These are phyloP conservation scores for Acanthurus lineatus DNA, from an alignment of 2,797 vertebrate genomes.

Conservation along the genomic window DNA sequence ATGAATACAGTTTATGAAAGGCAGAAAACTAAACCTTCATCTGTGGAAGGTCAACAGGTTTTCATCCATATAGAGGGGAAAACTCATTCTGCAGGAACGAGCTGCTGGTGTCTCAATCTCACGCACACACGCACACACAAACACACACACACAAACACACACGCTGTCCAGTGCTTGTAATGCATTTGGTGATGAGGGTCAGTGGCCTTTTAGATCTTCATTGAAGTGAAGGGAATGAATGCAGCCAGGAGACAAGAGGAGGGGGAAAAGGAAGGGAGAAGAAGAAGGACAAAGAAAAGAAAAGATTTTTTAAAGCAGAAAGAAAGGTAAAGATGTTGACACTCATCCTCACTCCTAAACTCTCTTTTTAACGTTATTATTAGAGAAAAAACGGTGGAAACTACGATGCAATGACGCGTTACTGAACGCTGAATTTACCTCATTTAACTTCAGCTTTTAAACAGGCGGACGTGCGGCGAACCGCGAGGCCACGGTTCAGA, in stretches of 20 bases:
- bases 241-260: background rate
- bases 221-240: slow-evolving; percentile 32
- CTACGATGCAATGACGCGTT: too few relatives aligned
- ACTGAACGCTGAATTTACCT: too few relatives aligned
- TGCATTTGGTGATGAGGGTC: slow-evolving; percentile 54
- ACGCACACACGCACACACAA: background rate
- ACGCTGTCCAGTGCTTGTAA: slow-evolving; percentile 11
- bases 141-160: slow-evolving; percentile 3
- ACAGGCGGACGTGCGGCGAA: background rate
- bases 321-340: background rate
- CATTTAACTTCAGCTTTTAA: background rate
- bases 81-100: background rate
- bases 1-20: background rate
- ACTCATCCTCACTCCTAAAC: background rate
- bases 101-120: background rate
- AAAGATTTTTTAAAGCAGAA: background rate
- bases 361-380: background rate
- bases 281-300: background rate
- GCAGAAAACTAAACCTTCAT: slow-evolving; percentile 5
- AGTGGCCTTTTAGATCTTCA: slow-evolving; percentile 40
- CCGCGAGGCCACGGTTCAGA: background rate
- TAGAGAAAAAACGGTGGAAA: too few relatives aligned
- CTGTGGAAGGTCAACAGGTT: slow-evolving; percentile 28
- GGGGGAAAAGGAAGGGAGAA: too few relatives aligned
- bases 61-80: background rate